These are phyloP conservation scores for Nothocercus nigrocapillus DNA, from an alignment of 2,113 vertebrate genomes.

Conservation along the genomic window DNA sequence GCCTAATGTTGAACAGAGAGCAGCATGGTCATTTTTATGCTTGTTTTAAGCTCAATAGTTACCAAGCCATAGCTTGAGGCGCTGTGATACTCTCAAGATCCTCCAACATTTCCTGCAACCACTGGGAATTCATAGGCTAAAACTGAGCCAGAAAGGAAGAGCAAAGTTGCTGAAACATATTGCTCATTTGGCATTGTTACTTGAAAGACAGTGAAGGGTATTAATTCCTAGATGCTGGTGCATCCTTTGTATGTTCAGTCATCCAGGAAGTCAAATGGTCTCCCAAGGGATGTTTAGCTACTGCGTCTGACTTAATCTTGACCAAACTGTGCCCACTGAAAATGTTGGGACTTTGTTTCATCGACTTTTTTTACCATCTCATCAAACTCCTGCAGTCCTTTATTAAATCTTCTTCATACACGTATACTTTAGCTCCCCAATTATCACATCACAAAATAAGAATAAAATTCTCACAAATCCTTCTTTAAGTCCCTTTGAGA, in stretches of 20 bases:
- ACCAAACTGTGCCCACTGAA: conserved; percentile 1
- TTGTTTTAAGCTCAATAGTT: not conserved
- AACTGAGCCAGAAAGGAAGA: not conserved
- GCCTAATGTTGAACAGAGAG: not conserved
- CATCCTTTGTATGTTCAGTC: conserved; percentile 38
- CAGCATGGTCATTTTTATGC: not conserved
- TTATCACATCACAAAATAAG: conserved; percentile 13
- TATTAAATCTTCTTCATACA: not conserved
- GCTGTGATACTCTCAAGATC: not conserved
- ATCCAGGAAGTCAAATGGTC: conserved; percentile 53
- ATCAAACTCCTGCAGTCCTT: not conserved
- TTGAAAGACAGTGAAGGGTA: conserved; percentile 18
- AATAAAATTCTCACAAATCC: not conserved
- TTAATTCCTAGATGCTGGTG: conserved; percentile 33
- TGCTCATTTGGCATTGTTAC: not conserved
- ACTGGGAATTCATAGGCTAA: conserved; percentile 13
- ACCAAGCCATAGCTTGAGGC: not conserved
- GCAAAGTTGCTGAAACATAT: not conserved
- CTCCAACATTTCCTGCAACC: not conserved
- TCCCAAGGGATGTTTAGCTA: conserved; percentile 31
- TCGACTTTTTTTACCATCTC: not conserved
- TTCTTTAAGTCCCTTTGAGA: conserved; percentile 41
- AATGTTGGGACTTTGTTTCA: not conserved
- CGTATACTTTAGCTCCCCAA: not conserved
- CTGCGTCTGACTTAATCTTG: conserved; percentile 35